A percentile compares a stretch with the other conserved stretches of the same genome.
Evolutionary conservation across 2,113 vertebrate species (phyloP).

Genomic region (Hoplias malabaricus): DNA sequence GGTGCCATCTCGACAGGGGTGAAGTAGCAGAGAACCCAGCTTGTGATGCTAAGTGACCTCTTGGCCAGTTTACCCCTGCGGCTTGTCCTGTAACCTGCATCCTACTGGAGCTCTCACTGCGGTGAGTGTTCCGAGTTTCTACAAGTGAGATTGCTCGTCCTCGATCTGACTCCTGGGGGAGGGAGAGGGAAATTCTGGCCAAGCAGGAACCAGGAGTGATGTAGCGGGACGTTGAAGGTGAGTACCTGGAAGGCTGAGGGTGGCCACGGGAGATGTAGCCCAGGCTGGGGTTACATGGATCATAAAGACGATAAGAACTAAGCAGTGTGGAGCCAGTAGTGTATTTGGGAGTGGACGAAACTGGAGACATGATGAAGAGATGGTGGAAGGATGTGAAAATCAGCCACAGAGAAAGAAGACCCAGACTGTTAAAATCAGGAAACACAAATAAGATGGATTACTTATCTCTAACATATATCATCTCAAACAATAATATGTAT

Average conservation of each 20-base stretch:
- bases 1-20: conserved; percentile 66
- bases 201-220: conserved; percentile 63
- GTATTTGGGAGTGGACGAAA: conserved; percentile 81
- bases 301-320: conserved; percentile 60
- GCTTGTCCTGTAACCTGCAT: conserved; percentile 49
- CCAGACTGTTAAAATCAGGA: conserved; percentile 40
- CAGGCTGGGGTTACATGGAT: conserved; percentile 55
- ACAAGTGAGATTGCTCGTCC: conserved; percentile 65
- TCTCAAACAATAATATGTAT: no score
- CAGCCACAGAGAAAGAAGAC: conserved; percentile 33
- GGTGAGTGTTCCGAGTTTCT: conserved; percentile 59
- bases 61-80: conserved; percentile 57
- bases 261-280: conserved; percentile 66
- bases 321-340: conserved; percentile 67
- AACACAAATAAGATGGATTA: not conserved
- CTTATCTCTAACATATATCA: not conserved
- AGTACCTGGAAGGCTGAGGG: conserved; percentile 70
- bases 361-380: conserved; percentile 79
- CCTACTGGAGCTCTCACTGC: conserved; percentile 69
- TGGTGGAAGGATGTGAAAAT: conserved; percentile 52
- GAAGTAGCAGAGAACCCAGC: conserved; percentile 20
- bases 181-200: conserved; percentile 33
- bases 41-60: conserved; percentile 61
- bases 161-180: conserved; percentile 64
- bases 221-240: conserved; percentile 62